Evolutionary conservation across 2,113 vertebrate species (phyloP), one percentile per base, ranked within the genome.

Genomic region (Melanostigma gelatinosum): DNA sequence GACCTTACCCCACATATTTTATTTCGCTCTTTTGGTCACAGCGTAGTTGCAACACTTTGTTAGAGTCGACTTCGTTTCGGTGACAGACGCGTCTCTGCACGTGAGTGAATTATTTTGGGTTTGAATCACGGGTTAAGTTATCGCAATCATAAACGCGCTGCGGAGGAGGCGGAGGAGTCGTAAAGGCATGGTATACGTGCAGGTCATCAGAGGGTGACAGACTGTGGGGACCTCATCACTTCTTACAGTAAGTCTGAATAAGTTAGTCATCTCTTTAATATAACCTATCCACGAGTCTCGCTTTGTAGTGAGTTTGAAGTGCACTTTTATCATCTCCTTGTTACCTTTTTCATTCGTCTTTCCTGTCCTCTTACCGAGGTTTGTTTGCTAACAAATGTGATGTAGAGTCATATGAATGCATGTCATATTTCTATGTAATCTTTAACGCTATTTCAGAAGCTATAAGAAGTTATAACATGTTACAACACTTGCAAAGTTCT

Each of bases 231-330:
- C 38, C 11, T 79, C 80, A 52, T 60, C 74, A 46, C 64, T 60
- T 38, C 52, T 36, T 7, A 78, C 66, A 79, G 92, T 92, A 87
- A 92, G 90, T 89, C 52, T 5, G 0, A 46, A 24, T 54, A 73
- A 46, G 63, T 75, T 67, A 13, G 67, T 57, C 10, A 50, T 64
- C 8, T 36, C 2, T 20, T 4, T 68, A 18, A 60, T 44, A 70
- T 1, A 20, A 50, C 18, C 18, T 22, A 40, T 22, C 9, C 6
- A 24, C 44, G 16, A 3, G n/a, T 63, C 16, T 52, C 46, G 12
- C 38, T 63, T 52, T 15, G 9, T 1, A 13, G 1, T 34, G 8
- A 38, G 0, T 60, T 32, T 15, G 20, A 24, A 9, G 6, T 48
- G 4, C 69, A 68, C 15, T 46, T 79, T 6, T 54, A 16, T n/a